These are phyloP conservation scores for Drosophila emarginata DNA, from an alignment of 2,888 invertebrate genomes.

Conservation along the genomic window DNA sequence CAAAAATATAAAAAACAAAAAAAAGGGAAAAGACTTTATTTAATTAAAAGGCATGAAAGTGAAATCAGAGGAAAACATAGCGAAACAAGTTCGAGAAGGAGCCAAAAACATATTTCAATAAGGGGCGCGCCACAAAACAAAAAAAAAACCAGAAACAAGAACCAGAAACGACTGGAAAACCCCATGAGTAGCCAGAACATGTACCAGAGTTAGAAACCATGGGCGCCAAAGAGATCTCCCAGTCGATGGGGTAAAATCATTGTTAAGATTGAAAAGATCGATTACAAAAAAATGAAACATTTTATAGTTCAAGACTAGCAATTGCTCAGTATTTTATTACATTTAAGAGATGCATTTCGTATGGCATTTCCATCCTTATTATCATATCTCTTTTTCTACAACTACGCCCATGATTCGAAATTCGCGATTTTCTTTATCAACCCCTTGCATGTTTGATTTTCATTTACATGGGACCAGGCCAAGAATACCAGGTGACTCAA, in stretches of 20 bases:
- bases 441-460: conserved; percentile 82
- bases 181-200: conserved; percentile 18
- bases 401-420: conserved; percentile 19
- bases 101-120: conserved; percentile 75
- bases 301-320: no score
- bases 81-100: conserved; percentile 24
- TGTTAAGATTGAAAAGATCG: no score
- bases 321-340: no score
- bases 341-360: no score
- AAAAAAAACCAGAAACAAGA: conserved; percentile 1
- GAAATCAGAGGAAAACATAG: conserved; percentile 48
- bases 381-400: not conserved
- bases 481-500: conserved; percentile 77
- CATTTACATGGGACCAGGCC: conserved; percentile 79
- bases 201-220: not conserved
- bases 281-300: no score
- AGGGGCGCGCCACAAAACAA: conserved; percentile 52
- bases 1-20: not conserved
- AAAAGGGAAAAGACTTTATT: conserved; percentile 37
- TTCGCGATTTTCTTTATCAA: conserved; percentile 80
- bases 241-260: not conserved
- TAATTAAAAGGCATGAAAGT: conserved; percentile 49
- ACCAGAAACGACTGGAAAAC: conserved; percentile 10
- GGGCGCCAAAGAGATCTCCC: not conserved
- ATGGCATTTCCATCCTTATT: no score